Evolutionary conservation across 2,888 invertebrate genomes (phyloP), one percentile per base, ranked within the genome.

Genomic region (Isotomurus palustris): DNA sequence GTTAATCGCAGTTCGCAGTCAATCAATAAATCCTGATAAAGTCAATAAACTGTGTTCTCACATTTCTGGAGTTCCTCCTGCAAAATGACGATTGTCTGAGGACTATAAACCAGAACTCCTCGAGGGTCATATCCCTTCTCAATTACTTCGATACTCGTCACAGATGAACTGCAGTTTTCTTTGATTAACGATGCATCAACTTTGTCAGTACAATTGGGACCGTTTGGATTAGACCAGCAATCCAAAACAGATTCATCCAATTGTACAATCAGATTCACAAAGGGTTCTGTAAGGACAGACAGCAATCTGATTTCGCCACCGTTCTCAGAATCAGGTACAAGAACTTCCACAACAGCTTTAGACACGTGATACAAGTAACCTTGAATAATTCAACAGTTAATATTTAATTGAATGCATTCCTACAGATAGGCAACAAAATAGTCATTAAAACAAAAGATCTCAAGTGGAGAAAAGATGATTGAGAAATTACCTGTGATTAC

Each of bases 271-370:
- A 73, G 68, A 12, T 74, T 71, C 1, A 77, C 76, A 59, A 78
- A 73, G 0, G 78, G 78, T 57, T 76, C 75, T 3, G 78, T 79
- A 25, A 79, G 61, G 5, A 71, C 72, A 45, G 75, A 75, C 43
- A 78, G 69, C 47, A 78, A 67, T 51, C 77, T 73, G 29, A 74
- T 70, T 29, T 72, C 66, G n/a, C 64, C 67, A 12, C 70, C 64
- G 5, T 70, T 64, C 17, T 71, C 67, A 5, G 67, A 66, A 19
- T 72, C 68, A 45, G 72, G 71, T 44, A 72, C 63, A 8, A 72
- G 54, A 12, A 64, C 57, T 22, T 67, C 65, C 48, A 76, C 73
- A n/a, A 78, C 71, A 25, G 71, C 72, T 3, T 53, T 64, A 4
- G 76, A 76, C 35, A 75, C 52, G 45, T 69, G 68, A 61, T 73